Base-by-base conservation (phyloP, 2,113 vertebrate species). In the Carettochelys insculpta region DNA sequence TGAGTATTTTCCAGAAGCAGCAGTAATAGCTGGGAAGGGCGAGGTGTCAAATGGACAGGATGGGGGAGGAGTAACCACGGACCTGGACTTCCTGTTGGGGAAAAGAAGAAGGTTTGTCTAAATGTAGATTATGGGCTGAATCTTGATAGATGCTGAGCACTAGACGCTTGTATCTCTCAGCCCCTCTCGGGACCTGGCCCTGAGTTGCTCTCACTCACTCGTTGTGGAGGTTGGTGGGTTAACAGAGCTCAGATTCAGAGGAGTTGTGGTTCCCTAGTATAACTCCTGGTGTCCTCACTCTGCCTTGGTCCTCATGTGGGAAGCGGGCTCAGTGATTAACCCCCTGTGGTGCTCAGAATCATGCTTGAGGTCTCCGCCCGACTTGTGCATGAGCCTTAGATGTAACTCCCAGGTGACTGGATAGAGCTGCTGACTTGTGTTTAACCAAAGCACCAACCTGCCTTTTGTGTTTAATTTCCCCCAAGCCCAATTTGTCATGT, bases 291-390 rank as follows among this genome's bases (percentile, higher is more conserved):
- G 68, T 11, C 68, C 11, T 43, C 38, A 6, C 68, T 43, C 68
- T 38, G 11, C 41, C 24, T 9, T 75, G 71, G 24, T 38, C 14
- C 71, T 14, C 88, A 81, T 93, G 89, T 92, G 90, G 89, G 93
- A 95, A 92, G 68, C 86, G 87, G 94, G 93, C 92, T 92, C 85
- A 87, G 94, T 89, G 94, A 80, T 92, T 84, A 86, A 94, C 95
- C 87, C 88, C 84, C 87, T 73, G 77, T 45, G 71, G 13, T 89
- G 92, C 25, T 45, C 68, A 84, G 92, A 58, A 90, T 82, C 82
- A 85, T 68, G 19, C 34, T 38, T 11, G 17, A 38, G 19, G 34
- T 38, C n/a, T 20, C 61, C 16, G 61, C 87, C 92, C 92, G 89
- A 86, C 41, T 90, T 92, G 75, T 76, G 82, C 1, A 0, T 52